Evolutionary conservation across 1,140 invertebrate species (phyloP), one percentile per base, ranked within the genome.

Genomic region (Drosophila equinoxialis): DNA sequence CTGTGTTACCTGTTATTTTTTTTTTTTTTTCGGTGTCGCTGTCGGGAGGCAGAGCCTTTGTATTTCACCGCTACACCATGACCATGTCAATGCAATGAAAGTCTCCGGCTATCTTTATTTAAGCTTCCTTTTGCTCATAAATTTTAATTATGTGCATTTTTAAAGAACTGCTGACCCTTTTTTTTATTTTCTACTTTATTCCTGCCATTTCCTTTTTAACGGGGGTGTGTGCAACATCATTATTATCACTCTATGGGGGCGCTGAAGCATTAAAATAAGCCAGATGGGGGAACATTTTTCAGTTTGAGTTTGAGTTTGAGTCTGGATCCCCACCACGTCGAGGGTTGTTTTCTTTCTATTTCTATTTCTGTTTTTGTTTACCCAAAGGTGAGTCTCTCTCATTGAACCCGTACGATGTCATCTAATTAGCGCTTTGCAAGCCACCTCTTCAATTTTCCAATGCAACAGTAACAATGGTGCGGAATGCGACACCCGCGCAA

Each of bases 141-240:
- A 75, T 75, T 75, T 75, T 75, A 75, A 75, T 75, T 75, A 75
- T 75, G 72, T 75, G 72, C 73, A 75, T 75, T 75, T 75, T 75
- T 75, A 75, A 75, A 75, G 74, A 66, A 58, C 33, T 39, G 33
- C 33, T 61, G 73, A 68, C 73, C 73, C 72, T 63, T 73, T 69
- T 39, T 41, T 33, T 30, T 14, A 17, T 14, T 30, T 37, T 14
- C 7, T 20, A 8, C 8, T 51, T 11, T 26, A 10, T 54, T 45
- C 55, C 57, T 64, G 5, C 42, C 6, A 17, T 45, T 17, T 17
- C 13, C 6, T 23, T 51, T 51, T 8, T 11, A 51, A 17, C 68
- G 11, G 60, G 39, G 68, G 45, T 65, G 39, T 62, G 45, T 65
- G 59, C 54, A 65, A 63, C 71, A 51, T 23, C 57, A 65, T 42